phyloP scores from a whole-genome alignment of 2,888 invertebrate genomes.

The Pyrrhia umbra region DNA sequence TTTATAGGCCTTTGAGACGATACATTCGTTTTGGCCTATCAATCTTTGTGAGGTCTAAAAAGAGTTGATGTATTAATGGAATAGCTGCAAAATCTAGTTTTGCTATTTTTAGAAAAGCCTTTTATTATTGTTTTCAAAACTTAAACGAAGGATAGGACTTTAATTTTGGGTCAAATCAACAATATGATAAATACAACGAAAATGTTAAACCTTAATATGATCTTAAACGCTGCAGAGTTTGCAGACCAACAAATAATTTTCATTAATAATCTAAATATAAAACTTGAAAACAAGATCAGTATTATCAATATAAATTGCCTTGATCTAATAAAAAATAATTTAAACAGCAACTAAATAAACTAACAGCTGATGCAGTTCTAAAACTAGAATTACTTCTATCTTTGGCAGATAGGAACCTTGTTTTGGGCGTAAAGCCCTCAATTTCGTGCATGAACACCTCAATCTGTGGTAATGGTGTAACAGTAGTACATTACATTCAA shows the following conservation, averaged over 20 bases:
- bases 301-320: too few relatives aligned
- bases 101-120: neutral
- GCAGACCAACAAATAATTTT: too few relatives aligned
- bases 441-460: conserved; percentile 50
- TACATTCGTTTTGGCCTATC: conserved; percentile 44
- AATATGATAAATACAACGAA: neutral
- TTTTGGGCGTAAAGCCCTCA: conserved; percentile 12
- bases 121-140: neutral
- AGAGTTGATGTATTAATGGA: neutral
- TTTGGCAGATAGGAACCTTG: neutral
- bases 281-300: neutral
- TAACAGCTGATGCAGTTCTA: neutral
- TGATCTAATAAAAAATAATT: neutral
- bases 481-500: conserved; percentile 55
- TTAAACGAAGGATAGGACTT: neutral
- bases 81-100: neutral
- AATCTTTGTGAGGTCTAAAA: conserved; percentile 22
- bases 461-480: conserved; percentile 53
- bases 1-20: conserved; percentile 49
- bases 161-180: neutral
- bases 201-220: neutral
- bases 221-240: neutral
- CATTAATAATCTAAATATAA: neutral
- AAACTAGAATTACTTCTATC: neutral
- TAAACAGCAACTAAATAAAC: neutral